These are phyloP conservation scores for Bombus superbus DNA, from an alignment of 1,140 invertebrate species.

Conservation along the genomic window DNA sequence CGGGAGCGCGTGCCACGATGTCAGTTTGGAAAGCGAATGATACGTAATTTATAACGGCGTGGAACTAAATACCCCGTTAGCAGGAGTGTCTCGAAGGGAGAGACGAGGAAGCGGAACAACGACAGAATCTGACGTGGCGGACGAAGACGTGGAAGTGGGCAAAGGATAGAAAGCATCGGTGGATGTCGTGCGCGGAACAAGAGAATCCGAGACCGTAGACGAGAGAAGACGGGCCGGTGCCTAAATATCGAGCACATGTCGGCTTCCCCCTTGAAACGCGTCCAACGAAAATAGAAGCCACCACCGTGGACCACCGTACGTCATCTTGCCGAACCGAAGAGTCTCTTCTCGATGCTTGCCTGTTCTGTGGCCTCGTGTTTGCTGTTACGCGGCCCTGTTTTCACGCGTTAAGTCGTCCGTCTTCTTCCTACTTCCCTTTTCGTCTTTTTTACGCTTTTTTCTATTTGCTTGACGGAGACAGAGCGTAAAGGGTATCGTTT, in stretches of 20 bases:
- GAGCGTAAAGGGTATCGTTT: not conserved
- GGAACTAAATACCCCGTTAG: constrained; percentile 65
- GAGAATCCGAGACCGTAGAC: constrained; percentile 27
- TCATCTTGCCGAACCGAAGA: constrained; percentile 59
- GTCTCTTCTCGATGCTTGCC: constrained; percentile 22
- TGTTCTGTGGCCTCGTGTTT: constrained; percentile 60
- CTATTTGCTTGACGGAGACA: not conserved
- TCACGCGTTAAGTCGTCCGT: constrained; percentile 45
- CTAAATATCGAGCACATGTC: constrained; percentile 73
- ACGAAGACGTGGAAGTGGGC: constrained; percentile 4
- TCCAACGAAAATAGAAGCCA: constrained; percentile 68
- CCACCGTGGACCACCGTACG: constrained; percentile 61
- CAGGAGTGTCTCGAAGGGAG: constrained; percentile 14
- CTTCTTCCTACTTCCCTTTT: constrained; percentile 42
- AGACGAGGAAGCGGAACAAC: constrained; percentile 21
- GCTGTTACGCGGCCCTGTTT: constrained; percentile 67
- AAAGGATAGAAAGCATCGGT: not conserved
- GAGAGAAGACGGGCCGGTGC: constrained; percentile 58
- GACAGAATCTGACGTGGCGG: not conserved
- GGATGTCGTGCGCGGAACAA: constrained; percentile 20
- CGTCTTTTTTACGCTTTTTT: not conserved
- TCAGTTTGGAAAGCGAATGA: constrained; percentile 69
- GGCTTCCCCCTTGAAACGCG: constrained; percentile 57
- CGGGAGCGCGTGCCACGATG: constrained; percentile 66
- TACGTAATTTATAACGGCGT: constrained; percentile 71